Evolutionary conservation across 2,888 invertebrate genomes (phyloP).

Genomic region (Siphonodentalium dalli): DNA sequence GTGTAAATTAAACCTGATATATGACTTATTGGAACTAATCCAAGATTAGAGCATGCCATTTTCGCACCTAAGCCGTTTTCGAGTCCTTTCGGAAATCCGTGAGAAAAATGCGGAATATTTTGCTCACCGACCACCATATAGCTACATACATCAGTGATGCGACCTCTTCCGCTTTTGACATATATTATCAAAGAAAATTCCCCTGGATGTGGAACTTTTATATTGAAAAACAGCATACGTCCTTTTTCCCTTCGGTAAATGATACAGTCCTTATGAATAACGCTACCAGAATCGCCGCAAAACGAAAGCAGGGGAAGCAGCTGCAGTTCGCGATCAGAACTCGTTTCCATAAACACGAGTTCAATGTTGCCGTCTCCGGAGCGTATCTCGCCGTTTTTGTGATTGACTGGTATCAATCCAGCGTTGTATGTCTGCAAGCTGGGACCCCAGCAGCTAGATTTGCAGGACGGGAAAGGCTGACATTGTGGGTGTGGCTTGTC

Average conservation of each 20-base stretch:
- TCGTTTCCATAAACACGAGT: conserved; percentile 31
- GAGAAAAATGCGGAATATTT: conserved; percentile 31
- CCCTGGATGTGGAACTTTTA: conserved; percentile 31
- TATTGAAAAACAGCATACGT: conserved; percentile 38
- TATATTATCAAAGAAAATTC: conserved; percentile 37
- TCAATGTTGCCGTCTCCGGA: conserved; percentile 34
- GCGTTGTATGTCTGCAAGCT: conserved; percentile 31
- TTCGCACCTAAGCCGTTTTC: conserved; percentile 33
- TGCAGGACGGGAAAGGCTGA: conserved; percentile 48
- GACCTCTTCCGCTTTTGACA: conserved; percentile 21
- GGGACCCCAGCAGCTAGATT: conserved; percentile 58
- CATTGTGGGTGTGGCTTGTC: conserved; percentile 24
- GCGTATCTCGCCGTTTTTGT: conserved; percentile 34
- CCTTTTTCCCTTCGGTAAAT: conserved; percentile 38
- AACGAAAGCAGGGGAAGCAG: no score
- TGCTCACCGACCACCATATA: conserved; percentile 37
- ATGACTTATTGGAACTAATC: conserved; percentile 27
- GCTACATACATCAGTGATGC: conserved; percentile 33
- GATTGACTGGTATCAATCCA: conserved; percentile 38
- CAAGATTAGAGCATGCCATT: conserved; percentile 26
- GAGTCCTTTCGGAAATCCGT: conserved; percentile 35
- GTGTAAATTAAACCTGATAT: conserved; percentile 32
- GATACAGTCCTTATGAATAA: no score
- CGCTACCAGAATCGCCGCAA: no score
- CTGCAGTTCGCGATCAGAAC: no score